Base-by-base conservation (phyloP, 1,140 invertebrate species). In the Bilobella aurantiaca region DNA sequence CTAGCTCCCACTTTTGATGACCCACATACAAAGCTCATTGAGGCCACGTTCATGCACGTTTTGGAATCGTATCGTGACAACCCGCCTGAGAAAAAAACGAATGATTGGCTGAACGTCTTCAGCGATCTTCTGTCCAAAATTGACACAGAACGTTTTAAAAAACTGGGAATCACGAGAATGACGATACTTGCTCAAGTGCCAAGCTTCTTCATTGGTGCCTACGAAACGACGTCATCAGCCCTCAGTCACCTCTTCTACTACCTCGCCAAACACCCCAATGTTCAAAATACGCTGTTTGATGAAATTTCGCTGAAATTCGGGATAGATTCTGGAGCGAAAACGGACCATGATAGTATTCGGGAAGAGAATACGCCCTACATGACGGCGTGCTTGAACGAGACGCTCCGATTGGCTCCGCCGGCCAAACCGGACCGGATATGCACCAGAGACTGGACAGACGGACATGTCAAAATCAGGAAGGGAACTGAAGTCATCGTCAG, bases 181-280 rank as follows among this genome's bases (percentile, higher is more conserved):
- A 82, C 87, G 70, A 80, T 91, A 5, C 76, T 85, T 1, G 81
- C 83, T 0, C 84, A 88, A 69, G 81, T 82, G 0, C 75, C 83
- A 0, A 42, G 85, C 3, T 88, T 89, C 70, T 85, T 87, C 67
- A 75, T 81, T 1, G 87, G 82, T 61, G 86, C 85, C 1, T 87
- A 82, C 69, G 85, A 86, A 73, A 85, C 84, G 0, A 79, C 82
- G 0, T 76, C 82, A 0, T 80, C 79, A 0, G 76, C 81, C 0
- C 74, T 86, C 30, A 74, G 79, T 0, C 83, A 83, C 66, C 74
- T 80, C 0, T 69, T 83, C 1, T 80, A 80, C 58, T 80, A 82
- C 65, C 70, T 89, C 29, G 83, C 86, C 1, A 70, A 77, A 23
- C 73, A 86, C 65, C 81, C 76, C 0, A 75, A 80, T 0, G 71